Evolutionary conservation across 2,888 invertebrate species (phyloP), one percentile per base, ranked within the genome.

Genomic region (Mesorhabditis belari): DNA sequence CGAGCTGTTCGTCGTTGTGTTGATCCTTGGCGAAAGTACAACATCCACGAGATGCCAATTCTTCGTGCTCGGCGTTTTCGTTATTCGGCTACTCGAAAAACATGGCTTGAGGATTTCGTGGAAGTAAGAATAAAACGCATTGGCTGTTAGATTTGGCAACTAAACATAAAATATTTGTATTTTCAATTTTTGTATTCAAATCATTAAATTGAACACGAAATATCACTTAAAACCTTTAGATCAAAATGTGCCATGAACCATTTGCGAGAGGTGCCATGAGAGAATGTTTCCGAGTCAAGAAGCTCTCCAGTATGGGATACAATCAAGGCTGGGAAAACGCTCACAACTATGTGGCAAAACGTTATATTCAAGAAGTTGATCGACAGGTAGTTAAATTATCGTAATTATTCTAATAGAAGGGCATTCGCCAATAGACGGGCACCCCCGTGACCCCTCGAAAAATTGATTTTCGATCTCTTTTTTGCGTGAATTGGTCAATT

Each of bases 191-290:
- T 59, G 23, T n/a, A n/a, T n/a, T n/a, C n/a, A n/a, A n/a, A n/a
- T n/a, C n/a, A n/a, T n/a, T n/a, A n/a, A n/a, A n/a, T n/a, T n/a
- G n/a, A n/a, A n/a, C n/a, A n/a, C n/a, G n/a, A n/a, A n/a, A n/a
- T n/a, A n/a, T n/a, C n/a, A n/a, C n/a, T n/a, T n/a, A n/a, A n/a
- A n/a, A n/a, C n/a, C n/a, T 35, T 35, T n/a, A 35, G 44, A 35
- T 35, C 44, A 62, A 62, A 49, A 28, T 75, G 63, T 67, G 65
- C 63, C 80, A 81, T 35, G 78, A 84, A 80, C 76, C 85, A 24
- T 86, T 86, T 76, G 83, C 83, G 64, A 81, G 83, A 67, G 86
- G 86, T 61, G 86, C 86, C 19, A 86, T 86, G 86, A 77, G 86
- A 69, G 83, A 84, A 70, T 86, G 86, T 71, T 86, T 80, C 76